Base-by-base conservation (phyloP, 1,140 invertebrate genomes). In the Campoletis sonorensis region DNA sequence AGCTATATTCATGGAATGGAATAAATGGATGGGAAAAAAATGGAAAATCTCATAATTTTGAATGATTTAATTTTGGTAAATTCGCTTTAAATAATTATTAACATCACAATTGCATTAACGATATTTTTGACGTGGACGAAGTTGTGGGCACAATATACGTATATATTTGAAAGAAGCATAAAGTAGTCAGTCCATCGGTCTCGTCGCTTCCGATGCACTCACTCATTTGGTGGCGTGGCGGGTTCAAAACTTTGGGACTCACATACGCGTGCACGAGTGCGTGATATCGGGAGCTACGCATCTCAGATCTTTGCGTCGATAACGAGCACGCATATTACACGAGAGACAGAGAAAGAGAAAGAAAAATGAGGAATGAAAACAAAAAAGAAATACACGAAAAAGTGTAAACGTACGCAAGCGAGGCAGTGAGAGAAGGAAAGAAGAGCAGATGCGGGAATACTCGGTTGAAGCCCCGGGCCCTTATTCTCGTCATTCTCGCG, bases 281-380 rank as follows among this genome's bases (percentile, higher is more conserved):
- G 88, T 90, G 89, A 90, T 91, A 92, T 92, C 91, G 84, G 83
- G 85, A 81, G 84, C 45, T 86, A 89, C 87, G 86, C 85, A 92
- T 92, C 91, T 91, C 16, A 89, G 91, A 92, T 91, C 86, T 80
- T 68, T 83, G 80, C 23, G 77, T 83, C 81, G 91, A 92, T 92
- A 91, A 90, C 86, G 86, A 85, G 86, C 87, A 90, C 89, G 88
- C 89, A 89, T 90, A 90, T 90, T 89, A 90, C 86, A 61, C 40
- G 75, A 51, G 78, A 27, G 37, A 7, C 30, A 26, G 49, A 79
- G 49, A 58, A 27, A 79, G 37, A 11, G 49, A 26, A 30, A 79
- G 49, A 58, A 27, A 79, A 70, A 78, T 23, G 45, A 33, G 30
- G 1, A 64, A 51, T 58, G 45, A 77, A 70, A 77, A 76, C 49